A percentile compares a stretch with the other conserved stretches of the same genome.
phyloP scores from a whole-genome alignment of 2,113 vertebrate species.

The Archilochus colubris region DNA sequence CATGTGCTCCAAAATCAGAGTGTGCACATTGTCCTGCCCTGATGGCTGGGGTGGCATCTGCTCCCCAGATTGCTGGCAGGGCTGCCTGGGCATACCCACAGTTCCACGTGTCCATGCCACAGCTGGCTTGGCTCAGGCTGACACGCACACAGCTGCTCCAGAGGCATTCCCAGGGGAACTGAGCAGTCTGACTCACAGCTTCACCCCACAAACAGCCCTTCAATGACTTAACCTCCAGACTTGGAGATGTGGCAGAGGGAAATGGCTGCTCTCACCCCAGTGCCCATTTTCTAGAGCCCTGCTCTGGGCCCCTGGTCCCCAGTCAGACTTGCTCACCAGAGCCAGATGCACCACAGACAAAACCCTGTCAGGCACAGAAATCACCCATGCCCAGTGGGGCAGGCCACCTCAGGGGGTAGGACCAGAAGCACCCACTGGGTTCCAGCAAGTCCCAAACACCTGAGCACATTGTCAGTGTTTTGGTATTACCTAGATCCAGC shows the following conservation, averaged over 20 bases:
- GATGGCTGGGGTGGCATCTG: neutral
- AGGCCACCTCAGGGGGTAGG: neutral
- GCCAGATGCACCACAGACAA: neutral
- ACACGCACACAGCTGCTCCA: neutral
- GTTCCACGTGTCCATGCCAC: neutral
- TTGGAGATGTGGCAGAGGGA: neutral
- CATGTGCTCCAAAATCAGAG: neutral
- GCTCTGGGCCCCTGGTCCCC: neutral
- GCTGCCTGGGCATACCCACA: accelerated
- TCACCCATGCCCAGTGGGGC: accelerated
- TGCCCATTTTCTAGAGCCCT: neutral
- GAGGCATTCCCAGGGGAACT: neutral
- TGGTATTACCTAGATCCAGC: neutral
- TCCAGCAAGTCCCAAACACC: neutral
- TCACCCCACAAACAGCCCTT: neutral
- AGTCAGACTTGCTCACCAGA: neutral
- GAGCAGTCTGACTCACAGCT: accelerated
- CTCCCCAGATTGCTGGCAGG: neutral
- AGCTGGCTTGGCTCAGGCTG: neutral
- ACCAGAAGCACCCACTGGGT: neutral
- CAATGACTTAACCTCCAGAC: too few relatives aligned
- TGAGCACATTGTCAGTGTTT: neutral
- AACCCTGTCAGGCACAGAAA: neutral
- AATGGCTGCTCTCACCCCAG: neutral
- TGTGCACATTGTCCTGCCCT: accelerated